Evolutionary conservation across 1,140 invertebrate species (phyloP).

Genomic region (Pteromalus puparum): DNA sequence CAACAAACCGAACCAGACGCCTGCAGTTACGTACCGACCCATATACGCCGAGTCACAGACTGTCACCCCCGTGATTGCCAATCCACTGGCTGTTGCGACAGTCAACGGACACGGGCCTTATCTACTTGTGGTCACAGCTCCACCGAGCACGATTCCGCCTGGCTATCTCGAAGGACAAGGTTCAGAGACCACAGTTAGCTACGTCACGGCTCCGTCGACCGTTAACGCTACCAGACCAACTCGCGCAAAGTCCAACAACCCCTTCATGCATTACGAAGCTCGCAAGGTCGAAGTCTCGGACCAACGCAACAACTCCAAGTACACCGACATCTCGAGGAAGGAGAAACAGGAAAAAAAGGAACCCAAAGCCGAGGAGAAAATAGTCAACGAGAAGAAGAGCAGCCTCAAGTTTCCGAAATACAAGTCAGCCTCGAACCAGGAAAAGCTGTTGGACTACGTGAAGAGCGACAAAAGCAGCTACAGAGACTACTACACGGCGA

Average conservation of each 20-base stretch:
- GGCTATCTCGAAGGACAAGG: background rate
- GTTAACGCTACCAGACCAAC: background rate
- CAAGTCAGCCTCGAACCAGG: background rate
- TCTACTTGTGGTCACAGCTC: constrained; percentile 40
- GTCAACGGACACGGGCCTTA: constrained; percentile 51
- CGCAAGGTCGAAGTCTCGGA: background rate
- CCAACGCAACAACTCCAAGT: background rate
- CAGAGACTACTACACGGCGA: constrained; percentile 12
- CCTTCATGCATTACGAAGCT: background rate
- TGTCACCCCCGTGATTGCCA: constrained; percentile 4
- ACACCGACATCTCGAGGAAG: background rate
- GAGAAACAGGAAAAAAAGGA: background rate
- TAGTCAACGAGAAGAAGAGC: background rate
- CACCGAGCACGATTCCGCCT: constrained; percentile 13
- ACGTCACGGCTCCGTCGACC: background rate
- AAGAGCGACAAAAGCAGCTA: constrained; percentile 7
- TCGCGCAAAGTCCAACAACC: background rate
- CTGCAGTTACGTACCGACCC: background rate
- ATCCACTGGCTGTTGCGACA: constrained; percentile 38
- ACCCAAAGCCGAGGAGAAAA: background rate
- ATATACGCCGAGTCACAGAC: constrained; percentile 29
- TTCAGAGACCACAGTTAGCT: background rate
- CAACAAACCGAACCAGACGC: constrained; percentile 51
- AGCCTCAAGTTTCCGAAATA: background rate
- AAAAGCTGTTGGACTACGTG: background rate